Evolutionary conservation across 35 echinoderm and acorn worm species (phyloP), one percentile per base, ranked within the genome.

Genomic region (Holothuria glaberrima): DNA sequence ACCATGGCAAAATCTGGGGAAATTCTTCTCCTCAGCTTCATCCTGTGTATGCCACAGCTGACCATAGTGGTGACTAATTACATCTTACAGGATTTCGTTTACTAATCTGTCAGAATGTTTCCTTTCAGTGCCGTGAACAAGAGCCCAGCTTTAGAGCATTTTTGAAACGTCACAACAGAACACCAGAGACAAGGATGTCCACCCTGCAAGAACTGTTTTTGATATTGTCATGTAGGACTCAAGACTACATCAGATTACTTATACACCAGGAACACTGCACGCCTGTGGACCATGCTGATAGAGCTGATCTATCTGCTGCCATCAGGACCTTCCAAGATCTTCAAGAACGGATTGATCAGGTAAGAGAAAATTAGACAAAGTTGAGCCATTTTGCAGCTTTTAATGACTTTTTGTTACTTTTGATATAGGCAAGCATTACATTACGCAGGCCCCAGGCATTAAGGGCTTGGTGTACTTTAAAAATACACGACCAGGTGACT

Each of bases 101-200:
- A 6, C 21, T 29, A 33, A 29, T 12, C 19, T 69, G 22, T 69
- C 14, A 33, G 9, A 29, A 26, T 25, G 22, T 92, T 14, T 63
- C 32, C 28, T 41, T 87, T 20, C 57, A 97, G 96, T 98, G 96
- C 85, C 90, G 90, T 52, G 93, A 98, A 48, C 96, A 98, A 67
- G 86, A 98, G 59, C 96, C 96, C 27, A 68, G 87, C 32, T 98
- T 98, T 34, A 57, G 96, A n/a, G 82, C 91, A n/a, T 98, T 98
- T 86, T 59, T 98, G 24, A 92, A 94, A 59, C 90, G 74, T 17
- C 88, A 92, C 77, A 91, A 98, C 83, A 48, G 82, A 44, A 95
- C 90, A 33, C 46, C 92, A 10, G 60, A 88, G 27, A 90, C 93
- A 1, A 85, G 89, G 87, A 94, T 98, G 93, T 89, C 86, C 59